Percentiles rank a stretch among this genome's conserved stretches.
Evolutionary conservation across 2,888 invertebrate species (phyloP).

Genomic region (Galeruca laticollis): DNA sequence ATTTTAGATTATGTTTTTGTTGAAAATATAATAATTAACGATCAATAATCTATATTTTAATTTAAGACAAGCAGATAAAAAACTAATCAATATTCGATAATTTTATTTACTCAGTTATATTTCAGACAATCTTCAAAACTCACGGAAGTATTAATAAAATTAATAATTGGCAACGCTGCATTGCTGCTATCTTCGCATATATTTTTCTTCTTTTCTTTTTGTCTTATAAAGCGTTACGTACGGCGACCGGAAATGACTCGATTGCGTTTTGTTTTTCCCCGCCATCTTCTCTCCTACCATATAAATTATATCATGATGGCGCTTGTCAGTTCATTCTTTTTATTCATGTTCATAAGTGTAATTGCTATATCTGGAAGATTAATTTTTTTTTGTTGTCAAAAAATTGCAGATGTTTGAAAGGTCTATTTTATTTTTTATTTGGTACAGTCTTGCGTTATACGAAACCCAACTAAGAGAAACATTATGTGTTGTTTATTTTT

Average conservation of each 20-base stretch:
- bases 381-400: not conserved
- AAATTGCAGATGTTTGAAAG: not conserved
- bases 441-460: not conserved
- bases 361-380: conserved; percentile 9
- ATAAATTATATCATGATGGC: conserved; percentile 45
- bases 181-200: conserved; percentile 36
- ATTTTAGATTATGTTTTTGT: conserved; percentile 1
- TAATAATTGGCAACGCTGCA: conserved; percentile 17
- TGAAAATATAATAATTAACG: not conserved
- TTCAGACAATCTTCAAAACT: not conserved
- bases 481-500: not conserved
- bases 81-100: not conserved
- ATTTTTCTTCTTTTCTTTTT: conserved; percentile 29
- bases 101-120: not conserved
- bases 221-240: conserved; percentile 46
- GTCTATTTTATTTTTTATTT: not conserved
- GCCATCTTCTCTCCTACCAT: conserved; percentile 29
- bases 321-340: conserved; percentile 9
- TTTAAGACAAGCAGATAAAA: not conserved
- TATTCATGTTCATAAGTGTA: conserved; percentile 2
- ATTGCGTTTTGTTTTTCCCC: conserved; percentile 48
- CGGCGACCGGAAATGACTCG: conserved; percentile 55
- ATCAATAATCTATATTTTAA: not conserved
- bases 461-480: not conserved
- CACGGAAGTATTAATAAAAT: not conserved